Percentiles rank a stretch among this genome's conserved stretches.
Evolutionary conservation across 2,113 vertebrate genomes (phyloP).

Genomic region (Prietella phreatophila): DNA sequence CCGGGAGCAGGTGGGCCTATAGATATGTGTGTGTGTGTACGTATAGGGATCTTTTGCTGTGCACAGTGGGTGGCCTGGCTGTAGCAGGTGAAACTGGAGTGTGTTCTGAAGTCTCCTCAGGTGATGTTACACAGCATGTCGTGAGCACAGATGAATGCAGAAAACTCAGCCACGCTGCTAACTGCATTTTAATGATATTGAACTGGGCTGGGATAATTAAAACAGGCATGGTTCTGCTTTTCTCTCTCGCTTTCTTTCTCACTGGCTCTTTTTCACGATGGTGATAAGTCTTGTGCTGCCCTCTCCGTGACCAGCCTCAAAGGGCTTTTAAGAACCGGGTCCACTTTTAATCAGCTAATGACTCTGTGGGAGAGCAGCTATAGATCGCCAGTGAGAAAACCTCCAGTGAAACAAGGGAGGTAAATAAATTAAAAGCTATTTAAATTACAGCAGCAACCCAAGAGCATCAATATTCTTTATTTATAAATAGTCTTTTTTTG

Average conservation of each 20-base stretch:
- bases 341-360: slow-evolving; percentile 31
- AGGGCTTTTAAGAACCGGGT: slow-evolving; percentile 19
- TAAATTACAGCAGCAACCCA: slow-evolving; percentile 38
- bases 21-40: background rate
- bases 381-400: slow-evolving; percentile 30
- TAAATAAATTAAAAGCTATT: slow-evolving; percentile 56
- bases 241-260: background rate
- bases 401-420: slow-evolving; percentile 43
- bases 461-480: slow-evolving; percentile 31
- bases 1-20: slow-evolving; percentile 24
- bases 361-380: slow-evolving; percentile 12
- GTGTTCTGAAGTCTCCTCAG: slow-evolving; percentile 60
- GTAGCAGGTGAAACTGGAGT: slow-evolving; percentile 69
- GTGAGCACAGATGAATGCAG: slow-evolving; percentile 53
- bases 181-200: slow-evolving; percentile 36
- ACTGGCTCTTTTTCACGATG: background rate
- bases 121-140: slow-evolving; percentile 56
- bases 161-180: slow-evolving; percentile 43
- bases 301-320: slow-evolving; percentile 25
- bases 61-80: slow-evolving; percentile 56
- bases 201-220: slow-evolving; percentile 40
- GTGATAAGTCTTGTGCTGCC: slow-evolving; percentile 9
- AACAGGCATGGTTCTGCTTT: slow-evolving; percentile 26
- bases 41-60: slow-evolving; percentile 65
- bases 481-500: background rate